Base-by-base conservation (phyloP, 2,797 vertebrate genomes). In the Caiman crocodilus region DNA sequence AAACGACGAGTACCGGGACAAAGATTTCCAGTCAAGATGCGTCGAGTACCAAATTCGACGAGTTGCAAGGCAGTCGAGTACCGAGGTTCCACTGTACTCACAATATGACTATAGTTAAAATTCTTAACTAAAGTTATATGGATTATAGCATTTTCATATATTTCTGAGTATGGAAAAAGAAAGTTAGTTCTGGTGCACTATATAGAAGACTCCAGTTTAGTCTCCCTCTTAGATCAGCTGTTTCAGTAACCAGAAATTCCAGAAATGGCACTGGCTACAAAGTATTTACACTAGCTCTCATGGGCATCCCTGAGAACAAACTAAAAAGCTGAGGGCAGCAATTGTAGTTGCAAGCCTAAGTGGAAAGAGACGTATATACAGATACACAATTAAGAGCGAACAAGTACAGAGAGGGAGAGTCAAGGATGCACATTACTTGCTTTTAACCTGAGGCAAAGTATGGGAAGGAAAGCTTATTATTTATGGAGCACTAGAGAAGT, bases 111-210 rank as follows among this genome's bases (percentile, higher is more conserved):
- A 50, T 50, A 50, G 42, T 50, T 50, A 50, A 50, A 50, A 50
- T 50, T 50, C 42, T 9, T 50, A 50, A 50, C 42, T 50, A 50
- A 50, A 50, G 42, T 50, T 50, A 50, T 50, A 50, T 50, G 42
- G 42, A 50, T 50, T 50, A 50, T 50, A 50, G 42, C 42, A 50
- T 50, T 50, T 50, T 50, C 42, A 50, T 50, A 50, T 50, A 50
- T 50, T 50, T 50, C 42, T 50, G 42, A 87, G 73, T 79, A 88
- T 76, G 82, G 74, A 42, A 87, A 82, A 84, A 50, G 55, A 90
- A 89, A 32, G 74, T 10, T 50, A 73, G 13, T 30, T 73, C 69
- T 73, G 13, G 35, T 26, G 18, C 8, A 35, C 67, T 58, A 14
- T 21, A 64, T 7, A 17, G 61, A 75, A 28, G 23, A 63, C 2